phyloP scores from a whole-genome alignment of 2,113 vertebrate species.

The Psilopsiagon aurifrons region DNA sequence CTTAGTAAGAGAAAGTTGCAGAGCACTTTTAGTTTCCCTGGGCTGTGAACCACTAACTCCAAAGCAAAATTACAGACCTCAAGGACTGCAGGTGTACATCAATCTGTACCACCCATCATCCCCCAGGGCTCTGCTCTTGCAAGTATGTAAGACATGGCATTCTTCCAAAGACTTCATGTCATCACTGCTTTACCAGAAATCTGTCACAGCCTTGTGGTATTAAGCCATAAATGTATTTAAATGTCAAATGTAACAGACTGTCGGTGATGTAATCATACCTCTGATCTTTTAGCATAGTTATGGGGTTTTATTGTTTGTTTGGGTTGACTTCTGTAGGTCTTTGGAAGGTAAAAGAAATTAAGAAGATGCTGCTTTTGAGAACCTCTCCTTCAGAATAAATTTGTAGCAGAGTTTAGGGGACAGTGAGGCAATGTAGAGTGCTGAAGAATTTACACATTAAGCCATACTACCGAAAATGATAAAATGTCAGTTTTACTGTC shows the following conservation, averaged over 20 bases:
- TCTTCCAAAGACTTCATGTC: background rate
- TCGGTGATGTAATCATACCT: background rate
- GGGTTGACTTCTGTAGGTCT: background rate
- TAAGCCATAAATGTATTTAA: background rate
- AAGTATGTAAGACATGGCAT: background rate
- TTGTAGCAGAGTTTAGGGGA: background rate
- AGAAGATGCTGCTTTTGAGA: background rate
- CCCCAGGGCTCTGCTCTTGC: background rate
- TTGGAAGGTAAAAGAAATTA: background rate
- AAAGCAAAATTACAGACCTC: background rate
- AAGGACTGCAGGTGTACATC: background rate
- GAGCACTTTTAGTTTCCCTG: background rate
- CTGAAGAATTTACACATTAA: background rate
- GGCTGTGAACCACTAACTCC: background rate
- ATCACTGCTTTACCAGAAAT: background rate
- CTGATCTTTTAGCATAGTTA: background rate
- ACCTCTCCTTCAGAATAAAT: background rate
- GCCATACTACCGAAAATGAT: background rate
- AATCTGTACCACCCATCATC: background rate
- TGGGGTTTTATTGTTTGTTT: rapidly evolving
- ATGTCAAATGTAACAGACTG: background rate
- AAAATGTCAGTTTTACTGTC: background rate
- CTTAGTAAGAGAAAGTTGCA: background rate
- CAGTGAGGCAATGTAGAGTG: background rate
- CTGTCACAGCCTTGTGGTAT: background rate